Base-by-base conservation (phyloP, 2,888 invertebrate species). In the Diarsia brunnea region DNA sequence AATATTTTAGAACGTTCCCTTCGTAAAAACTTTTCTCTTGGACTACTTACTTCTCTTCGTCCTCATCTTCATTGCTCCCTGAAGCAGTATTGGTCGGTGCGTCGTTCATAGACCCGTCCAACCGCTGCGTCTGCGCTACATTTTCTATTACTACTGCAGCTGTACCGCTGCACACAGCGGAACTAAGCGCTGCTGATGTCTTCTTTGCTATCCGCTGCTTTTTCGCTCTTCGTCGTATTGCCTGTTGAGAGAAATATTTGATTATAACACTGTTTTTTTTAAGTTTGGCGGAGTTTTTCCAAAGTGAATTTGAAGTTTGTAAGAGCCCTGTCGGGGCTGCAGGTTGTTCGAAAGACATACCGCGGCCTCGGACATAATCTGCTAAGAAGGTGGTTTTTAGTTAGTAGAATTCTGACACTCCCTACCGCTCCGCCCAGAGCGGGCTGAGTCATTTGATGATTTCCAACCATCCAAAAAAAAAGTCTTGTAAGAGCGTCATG, bases 131-230 rank as follows among this genome's bases (percentile, higher is more conserved):
- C 89, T 98, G 98, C 78, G 98, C 98, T 77, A 98, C 97, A 93
- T 99, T 99, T 95, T 98, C 98, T 94, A 99, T 98, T 89, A 99
- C 98, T 91, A 98, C 98, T 78, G 98, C 98, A 0, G 98, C 98
- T 69, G 98, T 98, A 75, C 98, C 98, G 86, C 98, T 97, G 60
- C 98, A 97, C 75, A 97, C 95, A 85, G 98, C 97, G 45, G 98
- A 98, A 3, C 94, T 93, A 3, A 96, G 84, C 0, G 94, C 95
- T 31, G 96, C 93, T 0, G 95, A 91, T 0, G 94, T 93, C 93
- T 98, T 98, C 88, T 98, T 97, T 71, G 98, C 98, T 61, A 98
- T 97, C 61, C 98, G 97, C 88, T 98, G 98, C 93, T 98, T 98
- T 93, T 98, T 97, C 78, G 99, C 99, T 90, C 99, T 97, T 90